phyloP scores from a whole-genome alignment of 2,797 vertebrate species.

The Scolopax bukidnonensis region DNA sequence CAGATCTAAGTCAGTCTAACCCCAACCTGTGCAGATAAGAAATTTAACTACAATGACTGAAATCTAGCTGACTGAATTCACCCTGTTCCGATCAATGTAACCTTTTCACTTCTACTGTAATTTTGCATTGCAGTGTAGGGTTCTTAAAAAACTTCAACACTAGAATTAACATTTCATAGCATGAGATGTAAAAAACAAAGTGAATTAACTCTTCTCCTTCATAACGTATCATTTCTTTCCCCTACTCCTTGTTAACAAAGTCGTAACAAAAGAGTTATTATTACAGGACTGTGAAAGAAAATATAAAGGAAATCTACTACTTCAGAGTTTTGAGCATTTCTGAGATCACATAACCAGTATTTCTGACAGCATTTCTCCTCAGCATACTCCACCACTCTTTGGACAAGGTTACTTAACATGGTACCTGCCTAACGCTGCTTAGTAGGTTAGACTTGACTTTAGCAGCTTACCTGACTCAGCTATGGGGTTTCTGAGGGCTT shows the following conservation, averaged over 20 bases:
- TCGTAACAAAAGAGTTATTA: not conserved
- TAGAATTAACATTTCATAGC: not conserved
- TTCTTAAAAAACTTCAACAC: not conserved
- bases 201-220: not conserved
- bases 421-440: not conserved
- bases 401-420: not conserved
- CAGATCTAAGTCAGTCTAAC: not conserved
- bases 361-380: constrained; percentile 11
- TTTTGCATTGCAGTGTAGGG: not conserved
- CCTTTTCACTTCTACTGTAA: not conserved
- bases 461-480: not conserved
- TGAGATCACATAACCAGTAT: not conserved
- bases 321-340: not conserved
- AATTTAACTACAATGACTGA: not conserved
- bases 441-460: constrained; percentile 8
- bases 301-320: not conserved
- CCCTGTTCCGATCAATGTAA: not conserved
- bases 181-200: not conserved
- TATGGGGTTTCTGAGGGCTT: not conserved
- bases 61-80: not conserved
- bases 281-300: not conserved
- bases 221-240: not conserved
- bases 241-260: not conserved
- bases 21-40: not conserved
- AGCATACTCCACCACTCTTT: not conserved